phyloP scores from a whole-genome alignment of 1,140 invertebrate species.

The Brevipalpus yothersi region DNA sequence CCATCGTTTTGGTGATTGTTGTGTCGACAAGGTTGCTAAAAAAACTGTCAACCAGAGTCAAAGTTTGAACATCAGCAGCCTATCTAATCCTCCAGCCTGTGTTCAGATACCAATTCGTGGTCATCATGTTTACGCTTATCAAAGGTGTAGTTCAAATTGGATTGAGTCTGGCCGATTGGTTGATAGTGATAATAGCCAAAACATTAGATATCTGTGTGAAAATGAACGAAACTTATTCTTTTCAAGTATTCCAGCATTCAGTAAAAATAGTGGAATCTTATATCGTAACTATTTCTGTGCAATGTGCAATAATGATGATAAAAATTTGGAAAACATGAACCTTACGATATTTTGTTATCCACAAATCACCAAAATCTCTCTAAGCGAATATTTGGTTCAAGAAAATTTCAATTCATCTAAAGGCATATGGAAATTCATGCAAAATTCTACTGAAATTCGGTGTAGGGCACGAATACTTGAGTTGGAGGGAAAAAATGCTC shows the following conservation, averaged over 20 bases:
- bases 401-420: not conserved
- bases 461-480: too few species aligned
- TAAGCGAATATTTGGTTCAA: too few species aligned
- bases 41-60: not conserved
- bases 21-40: not conserved
- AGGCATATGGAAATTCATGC: not conserved
- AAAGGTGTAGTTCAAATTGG: not conserved
- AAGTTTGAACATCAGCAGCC: not conserved
- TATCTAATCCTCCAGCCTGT: not conserved
- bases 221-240: not conserved
- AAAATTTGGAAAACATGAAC: not conserved
- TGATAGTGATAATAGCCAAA: too few species aligned
- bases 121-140: not conserved
- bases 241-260: not conserved
- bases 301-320: not conserved
- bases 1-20: not conserved
- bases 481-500: too few species aligned
- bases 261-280: not conserved
- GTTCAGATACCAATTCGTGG: not conserved
- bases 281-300: not conserved
- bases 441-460: too few species aligned
- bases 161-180: too few species aligned
- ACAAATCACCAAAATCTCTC: not conserved
- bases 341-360: not conserved
- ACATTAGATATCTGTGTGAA: not conserved